Evolutionary conservation across 2,888 invertebrate genomes (phyloP), one percentile per base, ranked within the genome.

Genomic region (Papilio gigon): DNA sequence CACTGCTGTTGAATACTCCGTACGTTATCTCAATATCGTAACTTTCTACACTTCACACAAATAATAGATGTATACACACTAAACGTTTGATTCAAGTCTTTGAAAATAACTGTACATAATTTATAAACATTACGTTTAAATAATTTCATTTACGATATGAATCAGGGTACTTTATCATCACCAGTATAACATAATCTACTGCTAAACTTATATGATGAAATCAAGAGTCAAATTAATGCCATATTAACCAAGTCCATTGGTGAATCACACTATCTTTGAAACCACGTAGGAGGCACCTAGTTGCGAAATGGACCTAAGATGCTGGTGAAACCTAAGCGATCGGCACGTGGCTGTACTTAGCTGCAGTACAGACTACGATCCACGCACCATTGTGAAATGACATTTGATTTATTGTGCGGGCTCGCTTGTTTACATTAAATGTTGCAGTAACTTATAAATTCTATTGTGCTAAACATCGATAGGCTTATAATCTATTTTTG

Each of bases 201-300:
- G n/a, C n/a, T n/a, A n/a, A n/a, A 20, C 11, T 20, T 3, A 9
- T 44, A 20, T 9, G 40, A 40, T n/a, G 6, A 35, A 11, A 35
- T 44, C 17, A 44, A 6, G 44, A 20, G 9, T n/a, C n/a, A 47
- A 14, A 25, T 20, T 47, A 37, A 17, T 40, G 50, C 60, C 47
- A 53, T 20, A 27, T 17, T 33, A 27, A 25, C 40, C 4, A 4
- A 14, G 22, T 22, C 30, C 11, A 20, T 33, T 25, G 12, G 40
- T 67, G 67, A 67, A 53, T 67, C 67, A 67, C 42, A 62, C 53
- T 4, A 62, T 53, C 30, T 62, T 75, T 75, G 71, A 70, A 68
- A 59, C 75, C 80, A 79, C 79, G 81, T 83, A 82, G 82, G 79
- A 70, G 75, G 75, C 76, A 70, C 71, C 72, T 74, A 74, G 53